Conservation (phyloP, 2,113 vertebrate genomes). For the Acinonyx jubatus region DNA sequence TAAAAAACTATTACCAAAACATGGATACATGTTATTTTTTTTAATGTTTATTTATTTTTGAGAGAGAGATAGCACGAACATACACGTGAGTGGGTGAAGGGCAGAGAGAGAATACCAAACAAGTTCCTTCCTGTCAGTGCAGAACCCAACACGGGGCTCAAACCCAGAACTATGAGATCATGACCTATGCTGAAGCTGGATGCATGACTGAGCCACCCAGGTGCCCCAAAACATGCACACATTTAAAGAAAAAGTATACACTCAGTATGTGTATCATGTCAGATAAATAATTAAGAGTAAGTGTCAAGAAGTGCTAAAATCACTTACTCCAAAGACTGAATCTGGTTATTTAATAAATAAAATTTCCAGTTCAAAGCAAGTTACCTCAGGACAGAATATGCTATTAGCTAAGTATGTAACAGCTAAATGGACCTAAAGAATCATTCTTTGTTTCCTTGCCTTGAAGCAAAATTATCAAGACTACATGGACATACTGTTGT, state of each 20-base stretch:
- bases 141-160: too few relatives aligned
- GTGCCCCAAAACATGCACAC: background rate
- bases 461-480: background rate
- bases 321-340: background rate
- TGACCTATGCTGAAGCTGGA: too few relatives aligned
- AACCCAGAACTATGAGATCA: too few relatives aligned
- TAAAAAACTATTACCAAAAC: background rate
- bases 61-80: too few relatives aligned
- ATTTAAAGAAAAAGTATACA: constrained; percentile 25
- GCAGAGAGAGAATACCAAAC: too few relatives aligned
- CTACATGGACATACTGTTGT: background rate
- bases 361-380: constrained; percentile 3
- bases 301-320: constrained; percentile 5
- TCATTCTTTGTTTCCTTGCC: background rate
- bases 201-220: too few relatives aligned
- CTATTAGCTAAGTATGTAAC: background rate
- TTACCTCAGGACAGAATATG: background rate
- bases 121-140: too few relatives aligned
- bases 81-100: too few relatives aligned
- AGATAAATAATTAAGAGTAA: background rate
- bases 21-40: background rate
- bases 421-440: background rate
- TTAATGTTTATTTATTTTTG: too few relatives aligned
- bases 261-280: background rate
- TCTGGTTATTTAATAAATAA: constrained; percentile 6